A percentile compares a stretch with the other conserved stretches of the same genome.
phyloP scores from a whole-genome alignment of 2,797 vertebrate species.

The Labroides dimidiatus region DNA sequence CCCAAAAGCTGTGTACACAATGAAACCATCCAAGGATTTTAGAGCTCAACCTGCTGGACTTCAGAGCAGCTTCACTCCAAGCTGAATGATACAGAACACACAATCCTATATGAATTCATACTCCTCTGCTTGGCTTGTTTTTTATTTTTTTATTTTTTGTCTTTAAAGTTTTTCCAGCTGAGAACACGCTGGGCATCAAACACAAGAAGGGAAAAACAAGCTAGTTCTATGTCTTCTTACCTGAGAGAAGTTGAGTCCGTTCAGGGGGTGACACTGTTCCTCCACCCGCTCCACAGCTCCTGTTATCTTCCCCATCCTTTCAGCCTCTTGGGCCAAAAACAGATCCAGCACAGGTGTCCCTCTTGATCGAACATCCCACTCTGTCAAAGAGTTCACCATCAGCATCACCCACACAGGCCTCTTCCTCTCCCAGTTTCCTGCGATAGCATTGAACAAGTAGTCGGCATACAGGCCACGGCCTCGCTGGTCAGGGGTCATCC shows the following conservation, averaged over 20 bases:
- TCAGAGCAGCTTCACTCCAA: constrained; percentile 20
- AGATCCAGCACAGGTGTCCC: constrained; percentile 91
- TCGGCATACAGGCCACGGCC: constrained; percentile 91
- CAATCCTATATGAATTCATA: constrained; percentile 8
- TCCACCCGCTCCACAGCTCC: constrained; percentile 93
- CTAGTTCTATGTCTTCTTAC: constrained; percentile 72
- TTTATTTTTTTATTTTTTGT: no score
- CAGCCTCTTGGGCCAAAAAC: constrained; percentile 91
- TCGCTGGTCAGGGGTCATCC: constrained; percentile 92
- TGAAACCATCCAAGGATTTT: constrained; percentile 22
- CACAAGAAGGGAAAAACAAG: not conserved
- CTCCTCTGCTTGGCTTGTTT: constrained; percentile 7
- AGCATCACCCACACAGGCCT: constrained; percentile 94
- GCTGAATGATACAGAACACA: constrained; percentile 17
- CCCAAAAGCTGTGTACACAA: constrained; percentile 79
- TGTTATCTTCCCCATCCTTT: constrained; percentile 87
- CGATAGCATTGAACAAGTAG: constrained; percentile 92
- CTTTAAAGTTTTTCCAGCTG: constrained; percentile 10
- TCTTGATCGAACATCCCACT: constrained; percentile 88
- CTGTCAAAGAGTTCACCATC: constrained; percentile 93
- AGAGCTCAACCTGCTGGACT: constrained; percentile 18
- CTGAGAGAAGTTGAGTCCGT: constrained; percentile 93
- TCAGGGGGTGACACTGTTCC: constrained; percentile 92
- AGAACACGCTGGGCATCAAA: constrained; percentile 19
- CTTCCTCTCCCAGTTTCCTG: constrained; percentile 92